These are phyloP conservation scores for Plemyria rubiginata DNA, from an alignment of 2,888 invertebrate species.

Conservation along the genomic window DNA sequence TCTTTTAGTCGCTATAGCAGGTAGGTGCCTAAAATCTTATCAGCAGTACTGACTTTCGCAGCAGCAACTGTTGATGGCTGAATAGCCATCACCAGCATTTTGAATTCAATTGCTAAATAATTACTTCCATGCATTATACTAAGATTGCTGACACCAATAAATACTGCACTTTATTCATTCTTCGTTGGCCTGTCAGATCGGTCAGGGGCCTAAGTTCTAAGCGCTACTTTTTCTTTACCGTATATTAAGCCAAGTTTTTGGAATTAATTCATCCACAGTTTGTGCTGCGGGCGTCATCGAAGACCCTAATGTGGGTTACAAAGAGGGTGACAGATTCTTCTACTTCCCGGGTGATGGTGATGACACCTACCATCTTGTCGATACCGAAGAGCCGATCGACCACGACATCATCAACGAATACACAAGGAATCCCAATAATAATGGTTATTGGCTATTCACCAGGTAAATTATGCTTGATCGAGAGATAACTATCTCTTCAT, in stretches of 20 bases:
- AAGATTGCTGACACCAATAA: too few species aligned
- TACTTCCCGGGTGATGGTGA: conserved; percentile 61
- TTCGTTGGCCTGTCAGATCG: too few species aligned
- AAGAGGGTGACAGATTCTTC: conserved; percentile 59
- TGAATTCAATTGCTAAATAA: too few species aligned
- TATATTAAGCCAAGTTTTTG: too few species aligned
- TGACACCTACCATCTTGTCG: conserved; percentile 50
- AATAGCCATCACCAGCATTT: too few species aligned
- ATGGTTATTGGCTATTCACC: conserved; percentile 59
- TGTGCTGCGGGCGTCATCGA: conserved; percentile 56
- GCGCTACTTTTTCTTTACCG: too few species aligned
- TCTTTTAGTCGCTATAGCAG: conserved; percentile 58
- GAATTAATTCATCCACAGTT: conserved; percentile 38
- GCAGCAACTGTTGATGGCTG: too few species aligned
- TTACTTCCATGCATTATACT: too few species aligned
- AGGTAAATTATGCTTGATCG: conserved; percentile 41
- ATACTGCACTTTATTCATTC: too few species aligned
- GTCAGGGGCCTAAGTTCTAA: too few species aligned
- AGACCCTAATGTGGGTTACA: conserved; percentile 52
- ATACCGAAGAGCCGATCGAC: conserved; percentile 52
- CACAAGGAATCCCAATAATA: conserved; percentile 49
- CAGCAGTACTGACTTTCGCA: too few species aligned
- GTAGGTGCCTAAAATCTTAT: conserved; percentile 30
- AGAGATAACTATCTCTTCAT: too few species aligned
- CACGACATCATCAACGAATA: conserved; percentile 44